Conservation (phyloP, 2,888 invertebrate genomes). For the Leptodirus hochenwartii region DNA sequence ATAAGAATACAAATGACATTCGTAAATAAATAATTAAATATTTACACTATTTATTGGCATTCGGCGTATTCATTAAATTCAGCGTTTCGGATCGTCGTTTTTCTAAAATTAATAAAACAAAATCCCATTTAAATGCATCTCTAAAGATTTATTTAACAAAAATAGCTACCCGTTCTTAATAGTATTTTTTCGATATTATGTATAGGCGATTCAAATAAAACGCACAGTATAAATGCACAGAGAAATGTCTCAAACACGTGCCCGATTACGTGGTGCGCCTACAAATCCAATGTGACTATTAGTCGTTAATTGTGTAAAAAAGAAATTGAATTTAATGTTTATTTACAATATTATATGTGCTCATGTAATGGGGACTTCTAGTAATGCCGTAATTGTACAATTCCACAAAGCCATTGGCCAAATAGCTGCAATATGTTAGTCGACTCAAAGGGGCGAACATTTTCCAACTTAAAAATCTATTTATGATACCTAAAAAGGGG, state of each 20-base stretch:
- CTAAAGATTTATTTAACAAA: too few species aligned
- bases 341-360: conserved; percentile 42
- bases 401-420: conserved; percentile 52
- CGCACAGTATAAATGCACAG: conserved; percentile 41
- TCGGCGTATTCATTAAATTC: too few species aligned
- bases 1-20: too few species aligned
- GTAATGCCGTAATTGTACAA: conserved; percentile 42
- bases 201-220: conserved; percentile 53
- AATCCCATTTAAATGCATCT: too few species aligned
- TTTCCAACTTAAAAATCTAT: conserved; percentile 38
- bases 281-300: conserved; percentile 7
- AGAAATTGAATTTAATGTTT: conserved; percentile 3
- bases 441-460: conserved; percentile 45
- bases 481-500: conserved; percentile 33
- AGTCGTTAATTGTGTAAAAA: conserved; percentile 1
- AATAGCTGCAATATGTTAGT: conserved; percentile 53
- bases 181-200: conserved; percentile 50
- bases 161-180: too few species aligned
- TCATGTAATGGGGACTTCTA: conserved; percentile 40
- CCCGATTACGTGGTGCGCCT: conserved; percentile 17
- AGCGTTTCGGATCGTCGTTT: too few species aligned
- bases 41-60: too few species aligned
- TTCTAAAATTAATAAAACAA: too few species aligned
- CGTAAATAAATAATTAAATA: too few species aligned
- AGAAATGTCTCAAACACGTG: conserved; percentile 42